Base-by-base conservation (phyloP, 2,888 invertebrate species). In the Hemithea aestivaria region DNA sequence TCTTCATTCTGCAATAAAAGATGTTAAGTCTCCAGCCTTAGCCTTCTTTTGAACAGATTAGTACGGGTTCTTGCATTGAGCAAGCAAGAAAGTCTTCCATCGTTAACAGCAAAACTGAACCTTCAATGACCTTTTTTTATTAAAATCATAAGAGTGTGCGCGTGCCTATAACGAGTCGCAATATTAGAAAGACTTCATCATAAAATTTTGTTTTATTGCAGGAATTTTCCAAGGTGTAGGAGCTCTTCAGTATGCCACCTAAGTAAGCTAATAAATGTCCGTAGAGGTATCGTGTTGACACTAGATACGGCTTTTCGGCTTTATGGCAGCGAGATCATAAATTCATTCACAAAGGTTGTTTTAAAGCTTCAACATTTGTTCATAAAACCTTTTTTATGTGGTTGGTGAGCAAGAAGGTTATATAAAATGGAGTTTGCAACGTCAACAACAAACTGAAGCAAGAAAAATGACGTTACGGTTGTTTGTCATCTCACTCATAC, bases 161-260 rank as follows among this genome's bases (percentile, higher is more conserved):
- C 16, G 20, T 20, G 29, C 33, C 36, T 24, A 31, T 22, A 22
- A 9, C 32, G 22, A 21, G 10, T 27, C 33, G 16, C 35, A 28
- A 31, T 35, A 10, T 10, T 29, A 24, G 20, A 20, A 20, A 20
- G 21, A 27, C 33, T 31, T 35, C 26, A 28, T 33, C 35, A 61
- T 53, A 54, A 53, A 53, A 62, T 70, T 73, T 79, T 79, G 66
- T 82, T 78, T 74, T 58, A 72, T 84, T 84, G 47, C 85, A 85
- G 85, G 85, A 69, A 69, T 72, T 71, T 75, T 62, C 73, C 68
- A 70, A 72, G 68, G 79, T 73, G 71, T 82, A 75, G 68, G 66
- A 69, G 73, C 62, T 53, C 74, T 55, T 61, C 81, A 64, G 63
- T 74, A 85, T 85, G 85, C 85, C 85, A 73, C 85, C 85, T 78